Base-by-base conservation (phyloP, 2,113 vertebrate genomes). In the Rhynchomys soricoides region DNA sequence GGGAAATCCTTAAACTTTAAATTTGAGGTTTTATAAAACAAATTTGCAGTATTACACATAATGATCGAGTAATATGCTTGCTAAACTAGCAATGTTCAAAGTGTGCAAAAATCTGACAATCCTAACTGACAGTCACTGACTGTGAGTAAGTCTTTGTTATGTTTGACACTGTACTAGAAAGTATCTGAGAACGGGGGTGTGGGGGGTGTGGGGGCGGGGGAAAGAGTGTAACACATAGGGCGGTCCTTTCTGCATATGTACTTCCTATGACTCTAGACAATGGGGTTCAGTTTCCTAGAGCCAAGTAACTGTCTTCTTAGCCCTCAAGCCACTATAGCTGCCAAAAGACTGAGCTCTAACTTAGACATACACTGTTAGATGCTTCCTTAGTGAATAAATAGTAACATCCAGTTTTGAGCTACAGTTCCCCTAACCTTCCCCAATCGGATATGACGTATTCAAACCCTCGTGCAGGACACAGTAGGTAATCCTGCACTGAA, bases 1-100 rank as follows among this genome's bases (percentile, higher is more conserved):
- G 66, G 95, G 50, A 94, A 96, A 94, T 93, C 8, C 75, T 93
- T 64, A 95, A 97, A 79, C 16, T 64, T 45, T 82, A 89, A 97
- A 91, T 48, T 12, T 93, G 50, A 93, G 22, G 75, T 7, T 57
- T 91, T 93, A 68, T 37, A 83, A 92, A 93, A 95, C 0, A 82
- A 21, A 88, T 93, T 93, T 94, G 55, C 9, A 93, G 59, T 31
- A 87, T 86, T 73, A 85, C 55, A 73, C 93, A 94, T 24, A 95
- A 96, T 29, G 73, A 81, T 85, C 40, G 55, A 92, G 34, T 11
- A n/a, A 92, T 94, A 71, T 29, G 93, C 45, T 94, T 77, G 43
- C 17, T 91, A 29, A 95, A 90, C 93, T 93, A 90, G 22, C 86
- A 34, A 45, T 77, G 21, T 86, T 86, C 43, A 83, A 96, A 95